Conservation (phyloP, 2,113 vertebrate species). For the Hoplias malabaricus region DNA sequence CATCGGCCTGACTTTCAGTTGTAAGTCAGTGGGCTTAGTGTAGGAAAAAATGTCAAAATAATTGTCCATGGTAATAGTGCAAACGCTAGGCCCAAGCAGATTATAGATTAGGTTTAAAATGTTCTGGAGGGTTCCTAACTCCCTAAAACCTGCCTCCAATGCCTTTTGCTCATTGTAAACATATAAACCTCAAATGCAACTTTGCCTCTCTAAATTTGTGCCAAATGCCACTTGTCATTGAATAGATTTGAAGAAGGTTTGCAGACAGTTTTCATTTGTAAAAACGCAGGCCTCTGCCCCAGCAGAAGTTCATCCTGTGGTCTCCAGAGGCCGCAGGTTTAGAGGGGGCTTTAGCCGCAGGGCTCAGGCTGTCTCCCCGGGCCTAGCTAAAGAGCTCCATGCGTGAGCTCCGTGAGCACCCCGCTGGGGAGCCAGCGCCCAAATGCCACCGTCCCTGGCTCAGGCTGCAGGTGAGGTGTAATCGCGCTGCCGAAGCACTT, state of each 20-base stretch:
- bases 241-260: neutral
- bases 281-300: neutral
- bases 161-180: neutral
- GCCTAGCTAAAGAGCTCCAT: conserved; percentile 69
- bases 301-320: conserved; percentile 39
- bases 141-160: neutral
- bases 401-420: conserved; percentile 68
- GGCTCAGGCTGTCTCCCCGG: conserved; percentile 53
- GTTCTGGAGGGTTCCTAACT: no score
- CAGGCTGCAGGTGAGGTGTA: conserved; percentile 68
- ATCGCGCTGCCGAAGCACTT: conserved; percentile 68
- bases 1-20: neutral
- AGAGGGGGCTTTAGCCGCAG: conserved; percentile 58
- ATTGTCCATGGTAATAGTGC: neutral
- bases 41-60: neutral
- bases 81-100: neutral
- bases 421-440: conserved; percentile 62
- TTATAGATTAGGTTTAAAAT: neutral
- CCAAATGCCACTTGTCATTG: no score
- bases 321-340: conserved; percentile 69
- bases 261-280: neutral
- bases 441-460: conserved; percentile 80
- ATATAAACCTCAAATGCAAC: neutral
- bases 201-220: neutral
- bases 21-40: neutral